Conservation (phyloP, 2,888 invertebrate species). For the Phyto melanocephala region DNA sequence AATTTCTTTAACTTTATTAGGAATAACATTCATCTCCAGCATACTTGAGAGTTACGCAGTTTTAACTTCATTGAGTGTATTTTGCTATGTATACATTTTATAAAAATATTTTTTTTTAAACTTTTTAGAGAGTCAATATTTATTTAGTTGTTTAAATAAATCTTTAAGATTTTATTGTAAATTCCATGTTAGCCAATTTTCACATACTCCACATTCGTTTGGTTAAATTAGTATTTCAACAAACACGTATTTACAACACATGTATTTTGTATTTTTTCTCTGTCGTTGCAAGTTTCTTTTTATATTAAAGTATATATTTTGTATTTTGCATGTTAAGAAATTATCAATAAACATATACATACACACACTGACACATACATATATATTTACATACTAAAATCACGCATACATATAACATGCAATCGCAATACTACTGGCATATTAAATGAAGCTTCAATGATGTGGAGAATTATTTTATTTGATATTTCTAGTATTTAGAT, state of each 20-base stretch:
- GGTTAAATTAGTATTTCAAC: constrained; percentile 24
- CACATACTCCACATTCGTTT: background rate
- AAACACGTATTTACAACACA: constrained; percentile 50
- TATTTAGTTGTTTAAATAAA: background rate
- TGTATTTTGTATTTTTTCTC: constrained; percentile 28
- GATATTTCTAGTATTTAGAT: background rate
- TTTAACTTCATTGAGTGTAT: too few species aligned
- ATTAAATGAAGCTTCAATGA: constrained; percentile 37
- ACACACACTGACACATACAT: background rate
- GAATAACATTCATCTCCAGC: too few species aligned
- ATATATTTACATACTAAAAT: background rate
- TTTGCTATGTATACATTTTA: too few species aligned
- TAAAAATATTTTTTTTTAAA: background rate
- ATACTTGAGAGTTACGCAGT: too few species aligned
- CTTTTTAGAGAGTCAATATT: background rate
- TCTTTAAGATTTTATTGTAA: background rate
- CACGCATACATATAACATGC: constrained; percentile 42
- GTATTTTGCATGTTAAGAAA: constrained; percentile 34
- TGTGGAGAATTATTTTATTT: background rate
- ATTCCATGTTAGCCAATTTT: background rate
- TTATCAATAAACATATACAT: constrained; percentile 28
- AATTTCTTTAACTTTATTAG: too few species aligned
- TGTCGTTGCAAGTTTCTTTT: constrained; percentile 14
- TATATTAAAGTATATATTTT: background rate
- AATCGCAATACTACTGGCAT: constrained; percentile 46